A percentile compares a stretch with the other conserved stretches of the same genome.
Conservation (phyloP, 2,113 vertebrate species). For the Nymphicus hollandicus region DNA sequence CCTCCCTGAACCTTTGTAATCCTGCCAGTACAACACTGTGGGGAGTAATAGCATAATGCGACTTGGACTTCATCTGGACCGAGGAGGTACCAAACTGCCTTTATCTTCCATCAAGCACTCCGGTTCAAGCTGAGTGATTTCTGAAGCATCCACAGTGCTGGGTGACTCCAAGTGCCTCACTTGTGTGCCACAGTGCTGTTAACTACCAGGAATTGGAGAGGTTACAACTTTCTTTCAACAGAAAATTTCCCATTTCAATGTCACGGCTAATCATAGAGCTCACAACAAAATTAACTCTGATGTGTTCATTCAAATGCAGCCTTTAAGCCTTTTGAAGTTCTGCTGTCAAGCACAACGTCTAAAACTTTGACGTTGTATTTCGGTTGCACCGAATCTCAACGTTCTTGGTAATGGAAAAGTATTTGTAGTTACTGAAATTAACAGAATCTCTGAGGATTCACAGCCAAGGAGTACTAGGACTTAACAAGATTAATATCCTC, state of each 20-base stretch:
- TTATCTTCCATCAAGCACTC: neutral
- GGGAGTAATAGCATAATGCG: neutral
- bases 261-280: neutral
- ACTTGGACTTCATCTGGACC: neutral
- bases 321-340: neutral
- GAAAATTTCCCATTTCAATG: neutral
- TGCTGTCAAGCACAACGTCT: neutral
- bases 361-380: neutral
- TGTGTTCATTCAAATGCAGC: neutral
- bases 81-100: neutral
- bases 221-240: neutral
- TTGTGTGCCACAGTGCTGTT: neutral
- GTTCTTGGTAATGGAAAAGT: neutral
- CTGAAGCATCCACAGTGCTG: neutral
- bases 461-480: neutral
- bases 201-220: neutral
- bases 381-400: neutral
- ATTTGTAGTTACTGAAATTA: neutral
- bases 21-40: neutral
- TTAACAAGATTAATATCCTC: neutral
- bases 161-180: rapidly evolving
- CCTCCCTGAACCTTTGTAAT: neutral
- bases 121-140: neutral
- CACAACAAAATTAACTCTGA: neutral
- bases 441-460: neutral